Evolutionary conservation across 2,113 vertebrate species (phyloP).

Genomic region (Aptenodytes forsteri): DNA sequence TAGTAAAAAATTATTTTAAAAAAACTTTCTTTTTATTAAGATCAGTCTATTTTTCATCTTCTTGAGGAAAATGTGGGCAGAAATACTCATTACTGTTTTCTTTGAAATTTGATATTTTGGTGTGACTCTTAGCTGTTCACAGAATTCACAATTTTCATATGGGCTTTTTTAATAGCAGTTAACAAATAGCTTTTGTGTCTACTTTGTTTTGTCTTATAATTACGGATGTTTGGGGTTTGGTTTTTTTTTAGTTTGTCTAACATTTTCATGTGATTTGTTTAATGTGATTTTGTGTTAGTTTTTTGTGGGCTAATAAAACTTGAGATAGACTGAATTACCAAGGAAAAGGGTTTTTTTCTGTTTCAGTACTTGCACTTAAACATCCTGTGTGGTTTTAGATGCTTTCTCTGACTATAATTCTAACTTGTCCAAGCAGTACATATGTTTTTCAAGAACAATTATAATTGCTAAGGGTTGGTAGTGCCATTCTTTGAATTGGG

Average conservation of each 20-base stretch:
- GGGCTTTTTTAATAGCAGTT: neutral
- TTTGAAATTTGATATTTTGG: neutral
- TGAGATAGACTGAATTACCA: neutral
- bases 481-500: neutral
- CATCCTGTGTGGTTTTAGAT: neutral
- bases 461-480: neutral
- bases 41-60: neutral
- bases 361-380: neutral
- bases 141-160: neutral
- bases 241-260: neutral
- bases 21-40: neutral
- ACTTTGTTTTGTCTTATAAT: neutral
- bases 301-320: neutral
- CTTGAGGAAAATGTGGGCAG: neutral
- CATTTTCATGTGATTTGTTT: neutral
- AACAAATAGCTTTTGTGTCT: neutral
- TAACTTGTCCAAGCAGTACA: accelerated
- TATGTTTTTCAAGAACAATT: neutral
- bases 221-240: neutral
- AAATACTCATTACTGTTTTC: neutral
- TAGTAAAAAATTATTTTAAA: neutral
- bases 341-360: neutral
- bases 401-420: neutral
- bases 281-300: neutral
- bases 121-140: neutral